Base-by-base conservation (phyloP, 2,888 invertebrate species). In the Drosophila rubida region DNA sequence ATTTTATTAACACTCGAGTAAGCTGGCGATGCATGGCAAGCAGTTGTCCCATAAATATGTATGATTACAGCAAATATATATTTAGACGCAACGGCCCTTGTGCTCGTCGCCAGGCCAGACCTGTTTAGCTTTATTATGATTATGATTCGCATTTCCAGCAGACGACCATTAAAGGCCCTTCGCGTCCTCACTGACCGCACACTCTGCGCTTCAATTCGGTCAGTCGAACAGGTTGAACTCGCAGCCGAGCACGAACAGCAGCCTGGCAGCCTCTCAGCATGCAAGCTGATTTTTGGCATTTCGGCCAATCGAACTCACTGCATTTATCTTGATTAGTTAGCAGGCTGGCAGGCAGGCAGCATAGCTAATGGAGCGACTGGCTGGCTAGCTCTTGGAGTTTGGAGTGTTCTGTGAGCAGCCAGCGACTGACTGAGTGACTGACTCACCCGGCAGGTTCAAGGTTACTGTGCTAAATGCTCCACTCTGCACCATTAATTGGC, bases 401-500 rank as follows among this genome's bases (percentile, higher is more conserved):
- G 19, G 19, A 1, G 19, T 19, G 3, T 19, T 19, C 19, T 19
- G 2, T 19, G 19, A 19, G 19, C 19, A 19, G 60, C 35, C 66
- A 55, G 65, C 69, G 35, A 37, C 32, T 51, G 77, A 59, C 61
- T 66, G 64, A 68, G 75, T 71, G 78, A 84, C 69, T 83, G 69
- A 83, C 74, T 75, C 53, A 53, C 41, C 69, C 46, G 75, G 83
- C 75, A 80, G 89, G 88, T 89, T 89, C 88, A 88, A 88, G 88
- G 88, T 88, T 88, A 89, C 84, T 89, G 86, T 87, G 89, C 78
- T 88, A 88, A 88, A 86, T 83, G 77, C 65, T 57, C 72, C 76
- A 80, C 78, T 82, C 78, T 79, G 77, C 81, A 85, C 66, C 89
- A 88, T 89, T 88, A 88, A 88, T 88, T 89, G 87, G 89, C 83